Base-by-base conservation (phyloP, 2,888 invertebrate species). In the Drosophila melanosoma region DNA sequence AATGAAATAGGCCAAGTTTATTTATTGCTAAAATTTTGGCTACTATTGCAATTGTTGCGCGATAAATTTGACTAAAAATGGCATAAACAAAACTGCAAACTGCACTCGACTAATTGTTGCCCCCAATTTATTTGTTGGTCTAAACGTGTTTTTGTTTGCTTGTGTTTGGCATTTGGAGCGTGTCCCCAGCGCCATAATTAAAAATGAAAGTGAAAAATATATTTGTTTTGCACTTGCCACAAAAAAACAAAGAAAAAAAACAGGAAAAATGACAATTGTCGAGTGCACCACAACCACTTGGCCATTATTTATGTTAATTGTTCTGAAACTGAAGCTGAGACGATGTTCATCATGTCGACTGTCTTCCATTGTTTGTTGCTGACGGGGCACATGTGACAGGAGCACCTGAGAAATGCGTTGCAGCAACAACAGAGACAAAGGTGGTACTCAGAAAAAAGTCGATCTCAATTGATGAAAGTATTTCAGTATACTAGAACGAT, bases 291-390 rank as follows among this genome's bases (percentile, higher is more conserved):
- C 20, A 74, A 80, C 78, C 84, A 82, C 84, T 84, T 76, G 84
- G 79, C 82, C 65, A 87, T 85, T 85, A 85, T 85, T 85, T 87
- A 85, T 85, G 84, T 81, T 87, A 87, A 85, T 85, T 85, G 87
- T 82, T 61, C 58, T 45, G 23, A 51, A 71, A 74, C 74, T 63
- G 67, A 74, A 69, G 69, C 69, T 75, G 82, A 79, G 82, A 80
- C 69, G 75, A 72, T 75, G 74, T 69, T 82, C 84, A 80, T 87
- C 85, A 79, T 76, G 78, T 76, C 58, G 74, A 57, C 76, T 66
- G 69, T 71, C 74, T 71, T 66, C 58, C 63, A 59, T 61, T 62
- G 66, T 59, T 72, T 52, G 26, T 64, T n/a, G 59, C 20, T 49
- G 54, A 57, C 42, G 54, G 45, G 61, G 40, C 84, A 76, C 76